Base-by-base conservation (phyloP, 2,113 vertebrate species). In the Eptatretus burgeri region DNA sequence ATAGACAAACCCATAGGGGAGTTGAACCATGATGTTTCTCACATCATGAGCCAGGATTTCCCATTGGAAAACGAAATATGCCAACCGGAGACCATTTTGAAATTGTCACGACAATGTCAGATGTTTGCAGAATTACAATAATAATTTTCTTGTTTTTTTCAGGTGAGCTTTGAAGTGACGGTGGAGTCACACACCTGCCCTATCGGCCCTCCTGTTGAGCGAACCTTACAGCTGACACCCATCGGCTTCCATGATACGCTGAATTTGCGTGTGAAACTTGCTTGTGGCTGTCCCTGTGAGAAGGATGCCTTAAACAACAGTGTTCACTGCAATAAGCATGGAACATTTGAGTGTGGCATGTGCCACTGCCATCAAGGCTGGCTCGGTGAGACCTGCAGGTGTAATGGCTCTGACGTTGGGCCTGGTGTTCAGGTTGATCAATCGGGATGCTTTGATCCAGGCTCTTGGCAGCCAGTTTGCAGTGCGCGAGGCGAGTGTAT, bases 401-500 rank as follows among this genome's bases (percentile, higher is more conserved):
- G 56, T 12, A 60, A 20, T 20, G 11, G 27, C 27, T 41, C 27
- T 41, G 27, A 41, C 27, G 27, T 41, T 41, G 27, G 27, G 27
- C 27, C 27, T 41, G 27, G 27, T 41, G 7, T 41, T 41, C 27
- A 41, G 27, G 3, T 41, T 41, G 27, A 41, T 41, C 27, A 41
- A 41, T 41, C 56, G 11, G 56, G 9, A n/a, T 13, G n/a, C 74
- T 95, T 85, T 73, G 75, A 85, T 0, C 83, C 91, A 66, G 79
- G 82, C 0, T 83, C 93, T 66, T 82, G 84, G 67, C 88, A 85
- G 68, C 85, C 88, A 17, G 66, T 86, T 52, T 95, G 91, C 76
- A 93, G 82, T 1, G 89, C 87, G 4, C 75, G 91, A 0, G 91
- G 91, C 0, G 81, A 95, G 64, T 98, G 91, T 77, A 84, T 78